Base-by-base conservation (phyloP, 2,113 vertebrate species). In the Percina caprodes region DNA sequence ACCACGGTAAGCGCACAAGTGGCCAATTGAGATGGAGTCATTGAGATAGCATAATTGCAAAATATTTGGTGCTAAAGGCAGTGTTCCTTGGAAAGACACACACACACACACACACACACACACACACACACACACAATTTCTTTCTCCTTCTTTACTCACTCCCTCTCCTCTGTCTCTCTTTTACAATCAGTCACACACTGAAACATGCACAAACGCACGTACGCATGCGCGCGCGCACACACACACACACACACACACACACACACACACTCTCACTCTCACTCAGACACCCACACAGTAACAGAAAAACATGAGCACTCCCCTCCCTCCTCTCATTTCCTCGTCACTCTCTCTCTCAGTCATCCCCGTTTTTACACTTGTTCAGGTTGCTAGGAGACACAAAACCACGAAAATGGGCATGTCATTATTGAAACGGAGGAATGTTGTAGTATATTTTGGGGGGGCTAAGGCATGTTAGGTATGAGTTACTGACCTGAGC, bases 331-430 rank as follows among this genome's bases (percentile, higher is more conserved):
- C 88, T 69, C 80, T 86, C 77, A 58, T 76, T 88, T 79, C 83
- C 89, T 86, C 77, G 85, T 76, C 82, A 30, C 88, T 89, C 89
- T 90, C 89, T 92, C 90, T 77, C 91, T 89, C 93, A 92, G 90
- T 92, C 92, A 92, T 93, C 85, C 91, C 92, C 91, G 89, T 86
- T 95, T 93, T 91, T 94, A 94, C 92, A 95, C 94, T 94, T 91
- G 86, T 92, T 92, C 92, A 65, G 88, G 95, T 96, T 95, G 94
- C 95, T 94, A 94, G 92, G 94, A 91, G 80, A 95, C 88, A 24
- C 88, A 92, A 95, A 94, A 93, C 91, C 89, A 93, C 79, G 74
- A 85, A 93, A 94, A 90, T 68, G 85, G 89, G 91, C 89, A 88
- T 90, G 92, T 94, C 93, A 94, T 85, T 87, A 63, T 78, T 77